A percentile compares a stretch with the other conserved stretches of the same genome.
phyloP scores from a whole-genome alignment of 2,113 vertebrate species.

The Hyla sarda region DNA sequence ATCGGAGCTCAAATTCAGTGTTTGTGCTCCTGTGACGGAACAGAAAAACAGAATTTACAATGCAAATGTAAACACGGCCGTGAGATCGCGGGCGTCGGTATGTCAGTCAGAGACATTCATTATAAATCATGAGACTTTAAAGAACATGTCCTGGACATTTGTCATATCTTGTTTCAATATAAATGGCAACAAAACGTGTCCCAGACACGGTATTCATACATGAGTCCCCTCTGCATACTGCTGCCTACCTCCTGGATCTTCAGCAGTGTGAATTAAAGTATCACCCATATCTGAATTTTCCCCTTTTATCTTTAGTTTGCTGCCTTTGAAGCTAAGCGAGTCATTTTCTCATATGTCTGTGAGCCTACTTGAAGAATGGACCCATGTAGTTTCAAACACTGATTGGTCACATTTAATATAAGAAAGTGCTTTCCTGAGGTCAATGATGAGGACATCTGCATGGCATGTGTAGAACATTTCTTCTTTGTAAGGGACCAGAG shows the following conservation, averaged over 20 bases:
- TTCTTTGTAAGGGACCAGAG: neutral
- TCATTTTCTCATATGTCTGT: conserved; percentile 10
- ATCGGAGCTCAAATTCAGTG: too few relatives aligned
- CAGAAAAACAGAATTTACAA: too few relatives aligned
- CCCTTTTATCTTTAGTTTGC: neutral
- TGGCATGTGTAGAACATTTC: conserved; percentile 32
- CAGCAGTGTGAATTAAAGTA: neutral
- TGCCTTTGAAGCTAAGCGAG: conserved; percentile 49
- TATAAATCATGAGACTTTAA: neutral
- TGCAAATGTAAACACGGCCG: too few relatives aligned
- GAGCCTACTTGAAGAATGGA: conserved; percentile 45
- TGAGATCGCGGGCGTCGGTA: too few relatives aligned
- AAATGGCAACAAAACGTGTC: neutral
- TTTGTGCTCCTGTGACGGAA: too few relatives aligned
- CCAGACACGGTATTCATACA: neutral
- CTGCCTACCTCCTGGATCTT: neutral
- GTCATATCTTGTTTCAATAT: neutral
- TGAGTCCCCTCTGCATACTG: neutral
- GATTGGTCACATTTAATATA: conserved; percentile 48
- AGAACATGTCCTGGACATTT: neutral
- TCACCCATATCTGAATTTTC: neutral
- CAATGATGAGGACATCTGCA: conserved; percentile 29
- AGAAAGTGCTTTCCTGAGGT: conserved; percentile 25
- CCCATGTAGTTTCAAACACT: conserved; percentile 53
- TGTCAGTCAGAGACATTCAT: too few relatives aligned